These are phyloP conservation scores for Anthrax anthrax DNA, from an alignment of 2,888 invertebrate species.

Conservation along the genomic window DNA sequence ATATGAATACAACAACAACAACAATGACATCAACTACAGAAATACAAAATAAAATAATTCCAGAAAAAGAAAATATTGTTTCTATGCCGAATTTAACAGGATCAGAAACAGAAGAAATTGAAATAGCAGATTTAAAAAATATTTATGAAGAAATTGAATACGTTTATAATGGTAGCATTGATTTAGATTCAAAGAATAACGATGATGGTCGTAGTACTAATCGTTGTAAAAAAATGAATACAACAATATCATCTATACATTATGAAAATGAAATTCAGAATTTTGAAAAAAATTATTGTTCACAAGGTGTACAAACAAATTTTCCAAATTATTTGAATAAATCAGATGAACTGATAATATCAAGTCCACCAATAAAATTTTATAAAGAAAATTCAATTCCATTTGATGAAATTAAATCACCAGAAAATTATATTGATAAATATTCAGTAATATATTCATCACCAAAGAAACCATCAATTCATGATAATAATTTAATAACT, in stretches of 20 bases:
- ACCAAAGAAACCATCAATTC: too few relatives aligned
- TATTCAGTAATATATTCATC: too few relatives aligned
- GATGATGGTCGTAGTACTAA: too few relatives aligned
- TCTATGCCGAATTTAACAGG: too few relatives aligned
- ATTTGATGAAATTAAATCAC: conserved; percentile 12
- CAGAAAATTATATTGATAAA: conserved; percentile 2
- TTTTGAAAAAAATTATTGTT: conserved; percentile 12
- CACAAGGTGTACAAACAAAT: neutral
- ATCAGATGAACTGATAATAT: conserved; percentile 3
- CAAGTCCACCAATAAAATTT: conserved; percentile 16
- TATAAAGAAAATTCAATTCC: conserved; percentile 16
- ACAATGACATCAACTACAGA: too few relatives aligned
- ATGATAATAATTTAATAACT: too few relatives aligned
- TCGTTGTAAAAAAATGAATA: neutral
- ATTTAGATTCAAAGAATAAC: too few relatives aligned
- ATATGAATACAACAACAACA: neutral
- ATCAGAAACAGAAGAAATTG: too few relatives aligned
- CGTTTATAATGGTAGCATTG: too few relatives aligned
- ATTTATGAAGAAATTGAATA: too few relatives aligned
- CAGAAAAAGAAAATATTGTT: neutral
- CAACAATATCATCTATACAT: neutral
- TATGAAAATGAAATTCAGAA: conserved; percentile 5
- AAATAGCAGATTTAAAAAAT: too few relatives aligned
- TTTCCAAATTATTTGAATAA: conserved; percentile 5
- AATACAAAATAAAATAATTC: neutral